These are phyloP conservation scores for Notamacropus eugenii DNA, from an alignment of 2,797 vertebrate species.

Conservation along the genomic window DNA sequence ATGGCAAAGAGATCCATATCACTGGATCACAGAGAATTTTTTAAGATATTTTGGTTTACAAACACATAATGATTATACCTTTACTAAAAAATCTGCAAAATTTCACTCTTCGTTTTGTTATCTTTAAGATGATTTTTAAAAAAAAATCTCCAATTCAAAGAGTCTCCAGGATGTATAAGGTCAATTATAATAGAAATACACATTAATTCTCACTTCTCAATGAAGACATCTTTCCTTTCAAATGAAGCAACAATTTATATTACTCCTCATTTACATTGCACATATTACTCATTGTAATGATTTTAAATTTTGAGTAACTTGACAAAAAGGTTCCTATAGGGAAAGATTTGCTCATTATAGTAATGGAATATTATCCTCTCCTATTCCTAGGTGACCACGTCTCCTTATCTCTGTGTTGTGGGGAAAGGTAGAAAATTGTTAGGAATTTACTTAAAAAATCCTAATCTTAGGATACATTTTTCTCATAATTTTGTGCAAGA, in stretches of 20 bases:
- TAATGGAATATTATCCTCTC: not conserved
- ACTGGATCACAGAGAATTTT: not conserved
- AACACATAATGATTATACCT: constrained; percentile 64
- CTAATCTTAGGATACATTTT: not conserved
- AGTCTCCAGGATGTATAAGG: constrained; percentile 52
- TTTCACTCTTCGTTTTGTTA: constrained; percentile 74
- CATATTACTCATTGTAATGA: not conserved
- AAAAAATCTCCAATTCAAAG: constrained; percentile 61
- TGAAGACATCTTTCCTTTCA: not conserved
- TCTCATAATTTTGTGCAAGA: not conserved
- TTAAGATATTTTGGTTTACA: constrained; percentile 28
- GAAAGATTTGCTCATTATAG: not conserved
- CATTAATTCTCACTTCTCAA: not conserved
- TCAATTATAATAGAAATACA: constrained; percentile 33
- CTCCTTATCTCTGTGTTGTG: not conserved
- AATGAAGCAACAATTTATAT: rapidly evolving
- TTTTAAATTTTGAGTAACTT: not conserved
- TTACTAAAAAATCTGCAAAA: constrained; percentile 57
- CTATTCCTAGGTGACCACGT: rapidly evolving
- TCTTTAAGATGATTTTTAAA: constrained; percentile 57
- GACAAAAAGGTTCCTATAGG: not conserved
- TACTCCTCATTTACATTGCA: rapidly evolving
- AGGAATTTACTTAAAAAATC: not conserved
- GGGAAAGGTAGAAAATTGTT: not conserved
- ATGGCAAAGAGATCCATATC: not conserved